Evolutionary conservation across 2,797 vertebrate genomes (phyloP).

Genomic region (Mormyrops attenuatus): DNA sequence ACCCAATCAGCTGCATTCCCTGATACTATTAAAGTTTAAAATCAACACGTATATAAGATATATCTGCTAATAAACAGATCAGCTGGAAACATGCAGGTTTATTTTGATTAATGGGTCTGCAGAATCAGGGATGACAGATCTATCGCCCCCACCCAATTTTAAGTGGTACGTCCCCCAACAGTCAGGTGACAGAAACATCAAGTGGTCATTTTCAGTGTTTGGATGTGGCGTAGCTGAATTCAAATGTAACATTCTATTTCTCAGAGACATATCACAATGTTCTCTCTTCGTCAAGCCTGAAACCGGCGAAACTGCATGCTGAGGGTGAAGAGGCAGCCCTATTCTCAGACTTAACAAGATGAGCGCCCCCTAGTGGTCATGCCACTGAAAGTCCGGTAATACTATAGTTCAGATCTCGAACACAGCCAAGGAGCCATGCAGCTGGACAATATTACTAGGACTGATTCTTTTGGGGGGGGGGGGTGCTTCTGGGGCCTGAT

Average conservation of each 20-base stretch:
- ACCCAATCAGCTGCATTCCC: background rate
- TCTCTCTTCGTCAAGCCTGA: background rate
- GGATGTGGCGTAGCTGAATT: background rate
- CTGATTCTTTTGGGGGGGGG: background rate
- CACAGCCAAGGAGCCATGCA: background rate
- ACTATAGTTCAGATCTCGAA: background rate
- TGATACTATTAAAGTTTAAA: background rate
- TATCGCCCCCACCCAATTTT: background rate
- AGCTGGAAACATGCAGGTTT: background rate
- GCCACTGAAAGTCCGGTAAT: background rate
- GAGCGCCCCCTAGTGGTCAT: background rate
- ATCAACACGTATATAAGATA: background rate
- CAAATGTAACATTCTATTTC: background rate
- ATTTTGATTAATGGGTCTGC: background rate
- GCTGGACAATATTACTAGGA: background rate
- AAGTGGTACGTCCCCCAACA: background rate
- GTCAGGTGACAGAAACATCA: background rate
- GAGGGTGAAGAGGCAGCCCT: background rate
- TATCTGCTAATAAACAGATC: background rate
- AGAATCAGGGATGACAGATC: background rate
- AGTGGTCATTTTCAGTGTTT: background rate
- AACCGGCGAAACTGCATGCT: background rate
- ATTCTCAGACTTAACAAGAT: no score
- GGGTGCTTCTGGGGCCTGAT: background rate
- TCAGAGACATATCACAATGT: background rate